A percentile compares a stretch with the other conserved stretches of the same genome.
These are phyloP conservation scores for Forpus xanthops DNA, from an alignment of 2,797 vertebrate species.

Conservation along the genomic window DNA sequence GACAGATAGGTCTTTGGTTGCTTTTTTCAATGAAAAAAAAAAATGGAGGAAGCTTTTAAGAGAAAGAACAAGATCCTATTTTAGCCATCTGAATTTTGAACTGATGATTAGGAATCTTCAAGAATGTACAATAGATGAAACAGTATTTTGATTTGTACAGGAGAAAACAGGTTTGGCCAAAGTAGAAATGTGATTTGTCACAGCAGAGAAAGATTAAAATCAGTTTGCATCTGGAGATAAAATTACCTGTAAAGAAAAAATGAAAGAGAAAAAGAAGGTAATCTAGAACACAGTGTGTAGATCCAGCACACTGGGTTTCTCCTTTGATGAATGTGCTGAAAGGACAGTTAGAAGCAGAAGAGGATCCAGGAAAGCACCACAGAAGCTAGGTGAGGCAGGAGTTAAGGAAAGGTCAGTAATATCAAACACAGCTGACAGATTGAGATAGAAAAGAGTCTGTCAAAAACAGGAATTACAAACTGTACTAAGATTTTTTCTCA, in stretches of 20 bases:
- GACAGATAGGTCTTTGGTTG: background rate
- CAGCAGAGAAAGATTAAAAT: background rate
- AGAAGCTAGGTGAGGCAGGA: background rate
- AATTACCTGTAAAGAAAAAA: background rate
- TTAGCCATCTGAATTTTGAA: background rate
- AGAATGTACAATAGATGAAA: background rate
- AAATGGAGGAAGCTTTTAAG: background rate
- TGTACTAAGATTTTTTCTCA: background rate
- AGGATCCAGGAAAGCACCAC: background rate
- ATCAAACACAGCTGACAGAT: background rate
- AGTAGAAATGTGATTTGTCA: background rate
- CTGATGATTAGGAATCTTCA: background rate
- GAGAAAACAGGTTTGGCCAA: background rate
- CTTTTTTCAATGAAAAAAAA: background rate
- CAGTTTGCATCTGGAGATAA: background rate
- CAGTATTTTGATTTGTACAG: background rate
- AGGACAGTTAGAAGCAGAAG: background rate
- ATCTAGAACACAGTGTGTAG: background rate
- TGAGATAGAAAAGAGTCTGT: background rate
- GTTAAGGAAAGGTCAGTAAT: background rate
- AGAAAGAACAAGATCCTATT: background rate
- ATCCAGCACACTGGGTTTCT: background rate
- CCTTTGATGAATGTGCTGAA: background rate
- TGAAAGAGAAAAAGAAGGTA: background rate
- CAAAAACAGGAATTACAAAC: background rate